phyloP scores from a whole-genome alignment of 2,888 invertebrate species.

The Glyphotaelius pellucidus region DNA sequence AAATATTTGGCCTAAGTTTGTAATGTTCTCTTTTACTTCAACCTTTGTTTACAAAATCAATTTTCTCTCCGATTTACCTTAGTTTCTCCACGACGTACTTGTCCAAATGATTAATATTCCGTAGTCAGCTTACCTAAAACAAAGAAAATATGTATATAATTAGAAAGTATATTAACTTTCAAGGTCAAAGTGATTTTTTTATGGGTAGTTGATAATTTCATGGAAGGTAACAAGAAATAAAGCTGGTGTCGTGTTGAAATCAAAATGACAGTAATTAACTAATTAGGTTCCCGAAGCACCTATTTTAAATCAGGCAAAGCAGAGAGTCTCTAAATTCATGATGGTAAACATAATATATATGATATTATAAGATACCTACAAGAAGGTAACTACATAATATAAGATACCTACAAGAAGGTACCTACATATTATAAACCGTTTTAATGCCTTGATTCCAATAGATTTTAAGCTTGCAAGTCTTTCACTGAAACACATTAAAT shows the following conservation, averaged over 20 bases:
- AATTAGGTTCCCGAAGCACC: neutral
- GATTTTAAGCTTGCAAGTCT: neutral
- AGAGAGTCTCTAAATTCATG: no score
- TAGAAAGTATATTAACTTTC: neutral
- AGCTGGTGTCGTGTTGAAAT: neutral
- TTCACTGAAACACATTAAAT: neutral
- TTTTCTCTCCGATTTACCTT: neutral
- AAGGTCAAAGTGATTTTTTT: neutral
- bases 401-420: no score
- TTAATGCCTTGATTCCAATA: no score
- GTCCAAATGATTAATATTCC: neutral
- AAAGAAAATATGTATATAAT: neutral
- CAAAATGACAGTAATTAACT: neutral
- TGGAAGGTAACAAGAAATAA: neutral
- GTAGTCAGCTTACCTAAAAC: neutral
- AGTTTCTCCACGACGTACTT: neutral
- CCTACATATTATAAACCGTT: no score
- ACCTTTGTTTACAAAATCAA: neutral
- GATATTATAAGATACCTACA: no score
- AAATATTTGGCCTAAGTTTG: neutral
- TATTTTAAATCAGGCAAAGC: neutral
- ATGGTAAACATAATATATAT: no score
- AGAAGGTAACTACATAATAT: no score
- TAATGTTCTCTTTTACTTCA: neutral
- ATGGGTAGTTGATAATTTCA: neutral